These are phyloP conservation scores for Drosophila truncata DNA, from an alignment of 1,140 invertebrate species.

Conservation along the genomic window DNA sequence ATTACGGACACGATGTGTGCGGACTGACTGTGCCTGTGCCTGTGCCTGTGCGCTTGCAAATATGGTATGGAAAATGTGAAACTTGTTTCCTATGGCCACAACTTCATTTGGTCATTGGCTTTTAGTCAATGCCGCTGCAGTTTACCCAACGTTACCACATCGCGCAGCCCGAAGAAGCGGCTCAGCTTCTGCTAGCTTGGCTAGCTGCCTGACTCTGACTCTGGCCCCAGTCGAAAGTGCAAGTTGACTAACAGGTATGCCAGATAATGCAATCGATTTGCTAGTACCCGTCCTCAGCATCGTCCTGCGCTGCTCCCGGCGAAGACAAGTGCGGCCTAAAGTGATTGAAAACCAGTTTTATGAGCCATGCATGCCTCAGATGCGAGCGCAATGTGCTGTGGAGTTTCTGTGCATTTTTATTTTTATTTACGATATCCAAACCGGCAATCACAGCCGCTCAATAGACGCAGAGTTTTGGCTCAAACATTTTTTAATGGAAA, in stretches of 20 bases:
- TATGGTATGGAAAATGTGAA: constrained; percentile 62
- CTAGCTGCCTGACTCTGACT: constrained; percentile 16
- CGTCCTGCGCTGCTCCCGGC: constrained; percentile 27
- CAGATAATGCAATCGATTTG: constrained; percentile 75
- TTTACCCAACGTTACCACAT: constrained; percentile 41
- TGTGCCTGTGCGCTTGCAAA: constrained; percentile 10
- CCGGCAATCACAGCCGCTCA: constrained; percentile 20
- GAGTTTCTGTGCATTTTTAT: constrained; percentile 13
- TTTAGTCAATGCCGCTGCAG: constrained; percentile 52
- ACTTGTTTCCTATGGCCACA: constrained; percentile 68
- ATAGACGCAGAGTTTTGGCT: no score
- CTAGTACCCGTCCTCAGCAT: constrained; percentile 18
- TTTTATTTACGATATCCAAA: constrained; percentile 45
- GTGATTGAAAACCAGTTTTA: constrained; percentile 73
- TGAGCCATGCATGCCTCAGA: constrained; percentile 43
- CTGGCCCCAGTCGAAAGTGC: constrained; percentile 65
- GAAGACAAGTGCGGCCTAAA: constrained; percentile 32
- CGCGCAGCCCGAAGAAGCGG: constrained; percentile 25
- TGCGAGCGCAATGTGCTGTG: constrained; percentile 5
- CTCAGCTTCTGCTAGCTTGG: constrained; percentile 15
- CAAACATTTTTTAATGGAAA: constrained; percentile 33
- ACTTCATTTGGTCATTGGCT: constrained; percentile 79
- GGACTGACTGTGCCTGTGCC: not conserved
- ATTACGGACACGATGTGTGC: constrained; percentile 2
- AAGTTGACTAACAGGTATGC: constrained; percentile 67